Evolutionary conservation across 2,888 invertebrate genomes (phyloP).

Genomic region (Tipula lateralis): DNA sequence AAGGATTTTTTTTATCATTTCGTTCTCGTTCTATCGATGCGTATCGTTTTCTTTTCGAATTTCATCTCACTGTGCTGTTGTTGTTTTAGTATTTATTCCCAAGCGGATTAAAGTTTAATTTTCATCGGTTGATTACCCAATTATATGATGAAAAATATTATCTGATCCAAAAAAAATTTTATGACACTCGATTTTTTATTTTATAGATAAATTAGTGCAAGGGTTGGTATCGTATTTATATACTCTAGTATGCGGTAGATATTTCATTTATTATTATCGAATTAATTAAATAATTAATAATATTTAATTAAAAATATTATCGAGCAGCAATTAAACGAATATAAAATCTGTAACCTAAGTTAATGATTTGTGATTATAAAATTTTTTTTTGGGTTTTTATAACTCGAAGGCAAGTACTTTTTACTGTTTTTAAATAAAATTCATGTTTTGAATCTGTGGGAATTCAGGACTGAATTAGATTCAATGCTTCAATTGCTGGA

Average conservation of each 20-base stretch:
- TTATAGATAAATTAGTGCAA: neutral
- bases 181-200: neutral
- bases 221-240: neutral
- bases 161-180: neutral
- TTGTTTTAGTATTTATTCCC: neutral
- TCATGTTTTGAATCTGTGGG: no score
- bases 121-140: neutral
- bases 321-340: neutral
- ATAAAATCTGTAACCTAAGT: no score
- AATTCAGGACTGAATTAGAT: no score
- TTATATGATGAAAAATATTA: neutral
- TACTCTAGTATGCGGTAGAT: neutral
- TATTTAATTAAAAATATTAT: neutral
- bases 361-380: no score
- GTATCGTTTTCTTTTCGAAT: neutral
- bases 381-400: no score
- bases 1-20: neutral
- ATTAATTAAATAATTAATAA: neutral
- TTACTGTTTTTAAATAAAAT: no score
- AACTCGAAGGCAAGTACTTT: no score
- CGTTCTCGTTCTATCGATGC: neutral
- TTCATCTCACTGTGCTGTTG: neutral
- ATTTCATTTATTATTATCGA: neutral
- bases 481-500: no score
- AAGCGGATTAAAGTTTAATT: neutral